Evolutionary conservation across 1,140 invertebrate genomes (phyloP).

Genomic region (Varroa destructor): DNA sequence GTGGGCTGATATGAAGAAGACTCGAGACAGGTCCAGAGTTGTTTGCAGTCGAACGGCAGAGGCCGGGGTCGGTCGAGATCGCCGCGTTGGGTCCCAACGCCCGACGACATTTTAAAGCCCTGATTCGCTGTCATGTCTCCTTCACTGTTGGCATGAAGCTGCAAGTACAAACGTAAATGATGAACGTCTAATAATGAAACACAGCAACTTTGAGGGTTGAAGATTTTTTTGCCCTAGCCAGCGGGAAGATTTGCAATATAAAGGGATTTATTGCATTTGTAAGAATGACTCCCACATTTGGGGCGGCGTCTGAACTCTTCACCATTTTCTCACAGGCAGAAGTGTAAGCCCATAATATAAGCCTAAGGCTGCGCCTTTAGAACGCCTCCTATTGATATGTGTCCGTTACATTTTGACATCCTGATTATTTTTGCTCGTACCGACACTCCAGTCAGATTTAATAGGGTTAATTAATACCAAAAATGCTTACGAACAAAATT

Average conservation of each 20-base stretch:
- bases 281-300: neutral
- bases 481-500: too few species aligned
- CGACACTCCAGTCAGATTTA: too few species aligned
- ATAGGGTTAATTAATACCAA: too few species aligned
- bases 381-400: too few species aligned
- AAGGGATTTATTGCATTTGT: neutral
- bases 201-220: neutral
- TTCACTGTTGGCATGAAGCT: constrained; percentile 26
- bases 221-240: neutral
- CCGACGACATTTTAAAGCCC: neutral
- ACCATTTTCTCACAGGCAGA: constrained; percentile 36
- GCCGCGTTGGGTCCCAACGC: constrained; percentile 5
- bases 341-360: constrained; percentile 37
- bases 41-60: neutral
- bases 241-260: neutral
- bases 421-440: too few species aligned
- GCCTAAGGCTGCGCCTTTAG: too few species aligned
- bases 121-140: constrained; percentile 27
- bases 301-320: neutral
- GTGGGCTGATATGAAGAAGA: too few species aligned
- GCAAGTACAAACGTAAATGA: neutral
- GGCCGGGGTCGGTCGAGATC: neutral
- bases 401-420: too few species aligned
- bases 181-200: neutral
- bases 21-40: neutral